Base-by-base conservation (phyloP, 53 echinoderm and acorn worm genomes). In the Paracentrotus lividus region DNA sequence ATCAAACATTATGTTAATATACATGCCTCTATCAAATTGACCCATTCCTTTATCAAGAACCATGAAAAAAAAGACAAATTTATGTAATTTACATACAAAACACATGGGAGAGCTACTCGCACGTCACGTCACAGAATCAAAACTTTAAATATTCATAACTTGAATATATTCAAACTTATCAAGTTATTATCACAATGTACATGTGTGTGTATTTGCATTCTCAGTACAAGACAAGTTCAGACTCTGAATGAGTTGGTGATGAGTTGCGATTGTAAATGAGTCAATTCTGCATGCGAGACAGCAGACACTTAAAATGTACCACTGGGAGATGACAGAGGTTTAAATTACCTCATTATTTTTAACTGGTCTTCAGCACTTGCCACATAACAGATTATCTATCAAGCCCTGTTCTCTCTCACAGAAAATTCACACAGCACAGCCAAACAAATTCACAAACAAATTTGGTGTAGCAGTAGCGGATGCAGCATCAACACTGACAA, bases 291-390 rank as follows among this genome's bases (percentile, higher is more conserved):
- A 57, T 21, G 16, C 18, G 1, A 77, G 36, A 18, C 42, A 3
- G 81, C 42, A 24, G 42, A 42, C 47, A 10, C 24, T 78, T 42
- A 42, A 78, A 78, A 78, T 77, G 81, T 21, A 64, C 64, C 64
- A 29, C 8, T 64, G 64, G 64, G 64, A 64, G 27, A 64, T 64
- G 64, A 64, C 64, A 9, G 64, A 64, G 64, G 64, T 64, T 64
- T 31, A 29, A 64, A 64, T 64, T 64, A 64, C 64, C 64, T 64
- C 64, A 10, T 64, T 64, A 64, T 64, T 64, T 64, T 64, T 31
- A 64, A 64, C 64, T 64, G 64, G 64, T 64, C 26, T 64, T 64
- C 27, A 27, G 64, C 31, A 18, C 64, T 64, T 29, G 8, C 64
- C 26, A 64, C 64, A 64, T 64, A 7, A 64, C 8, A 1, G 31